These are phyloP conservation scores for Elmis aenea DNA, from an alignment of 2,888 invertebrate species.

Conservation along the genomic window DNA sequence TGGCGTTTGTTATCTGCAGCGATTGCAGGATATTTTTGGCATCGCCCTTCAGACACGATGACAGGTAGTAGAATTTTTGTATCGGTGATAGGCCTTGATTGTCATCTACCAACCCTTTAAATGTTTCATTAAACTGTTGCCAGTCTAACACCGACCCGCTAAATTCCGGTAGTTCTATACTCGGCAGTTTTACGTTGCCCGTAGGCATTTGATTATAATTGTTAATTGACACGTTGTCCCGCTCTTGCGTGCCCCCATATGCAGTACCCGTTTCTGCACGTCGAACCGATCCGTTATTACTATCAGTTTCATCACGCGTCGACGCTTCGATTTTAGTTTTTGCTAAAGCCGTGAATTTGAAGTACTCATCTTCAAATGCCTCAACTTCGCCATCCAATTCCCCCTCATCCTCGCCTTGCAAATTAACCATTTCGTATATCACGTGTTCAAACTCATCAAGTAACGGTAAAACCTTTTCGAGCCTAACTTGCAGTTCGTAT, in stretches of 20 bases:
- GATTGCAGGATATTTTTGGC: constrained; percentile 2
- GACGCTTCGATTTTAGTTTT: too few relatives aligned
- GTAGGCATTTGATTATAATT: too few relatives aligned
- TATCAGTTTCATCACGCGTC: neutral
- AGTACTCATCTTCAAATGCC: too few relatives aligned
- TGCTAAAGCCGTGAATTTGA: too few relatives aligned
- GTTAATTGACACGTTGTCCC: too few relatives aligned
- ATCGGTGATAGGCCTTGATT: neutral
- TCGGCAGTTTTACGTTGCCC: neutral
- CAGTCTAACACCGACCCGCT: constrained; percentile 1
- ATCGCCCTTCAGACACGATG: constrained; percentile 2
- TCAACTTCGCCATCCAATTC: too few relatives aligned
- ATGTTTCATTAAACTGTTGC: constrained; percentile 5
- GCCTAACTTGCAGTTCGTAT: too few relatives aligned
- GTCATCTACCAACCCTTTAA: constrained; percentile 4
- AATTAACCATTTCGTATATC: too few relatives aligned
- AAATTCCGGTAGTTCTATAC: constrained; percentile 4
- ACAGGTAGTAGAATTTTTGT: constrained; percentile 11
- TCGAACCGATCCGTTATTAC: neutral
- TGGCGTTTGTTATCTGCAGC: neutral
- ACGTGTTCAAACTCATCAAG: too few relatives aligned
- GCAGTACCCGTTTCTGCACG: neutral
- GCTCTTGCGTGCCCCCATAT: neutral
- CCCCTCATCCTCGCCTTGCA: too few relatives aligned
- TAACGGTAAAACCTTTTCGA: too few relatives aligned